Evolutionary conservation across 2,888 invertebrate species (phyloP), one percentile per base, ranked within the genome.

Genomic region (Acleris emargana): DNA sequence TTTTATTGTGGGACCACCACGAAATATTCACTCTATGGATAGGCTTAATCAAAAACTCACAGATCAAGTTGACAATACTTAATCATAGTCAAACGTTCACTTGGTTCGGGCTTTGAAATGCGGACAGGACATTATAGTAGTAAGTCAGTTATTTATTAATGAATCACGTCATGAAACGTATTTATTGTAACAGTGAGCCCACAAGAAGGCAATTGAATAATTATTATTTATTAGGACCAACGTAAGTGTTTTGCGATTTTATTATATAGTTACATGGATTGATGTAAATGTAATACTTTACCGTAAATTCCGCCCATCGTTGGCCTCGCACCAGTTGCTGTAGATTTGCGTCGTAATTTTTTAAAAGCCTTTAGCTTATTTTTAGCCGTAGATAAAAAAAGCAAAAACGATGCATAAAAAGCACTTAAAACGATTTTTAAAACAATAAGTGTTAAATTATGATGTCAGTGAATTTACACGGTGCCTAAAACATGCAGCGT

Each of bases 141-240:
- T 7, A 7, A 7, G 28, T 7, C 7, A 28, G 28, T 28, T 7
- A 28, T 32, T 7, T 9, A 32, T 32, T 7, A 32, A 32, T 13
- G 32, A 32, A 1, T 32, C 16, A 53, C 6, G 54, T 22, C 32
- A 45, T 53, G 45, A 52, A 20, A 13, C 9, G 1, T 28, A 28
- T 20, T 45, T 32, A 6, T 43, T 32, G 52, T 47, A 87, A 88
- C 88, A 85, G 76, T 84, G 88, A 88, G 84, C 86, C 87, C 88
- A 88, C 88, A 87, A 84, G 32, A 58, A 72, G 74, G 74, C 74
- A 58, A 38, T 32, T 13, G 11, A 11, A 32, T 32, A 32, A 32
- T 32, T 1, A 32, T 32, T 3, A 32, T 11, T 32, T 32, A 11
- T 32, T 32, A 11, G 11, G 11, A 32, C 13, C 32, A 32, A 0